Percentiles rank a stretch among this genome's conserved stretches.
phyloP scores from a whole-genome alignment of 2,113 vertebrate species.

The Nipponia nippon region DNA sequence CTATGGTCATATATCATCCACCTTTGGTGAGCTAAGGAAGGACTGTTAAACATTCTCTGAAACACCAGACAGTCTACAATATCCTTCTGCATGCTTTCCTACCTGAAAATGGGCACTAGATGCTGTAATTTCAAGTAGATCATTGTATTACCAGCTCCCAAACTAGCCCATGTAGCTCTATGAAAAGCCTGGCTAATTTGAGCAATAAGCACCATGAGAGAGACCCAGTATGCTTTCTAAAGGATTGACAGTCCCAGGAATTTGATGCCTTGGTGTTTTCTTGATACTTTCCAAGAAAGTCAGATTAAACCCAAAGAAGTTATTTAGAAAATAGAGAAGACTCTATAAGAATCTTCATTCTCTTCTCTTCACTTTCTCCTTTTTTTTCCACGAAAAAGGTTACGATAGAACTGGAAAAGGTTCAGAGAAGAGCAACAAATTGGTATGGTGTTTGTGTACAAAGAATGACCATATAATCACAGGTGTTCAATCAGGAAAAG shows the following conservation, averaged over 20 bases:
- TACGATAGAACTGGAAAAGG: not conserved
- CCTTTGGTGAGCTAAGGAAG: not conserved
- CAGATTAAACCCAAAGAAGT: not conserved
- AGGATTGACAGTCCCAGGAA: not conserved
- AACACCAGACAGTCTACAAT: not conserved
- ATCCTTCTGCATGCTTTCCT: not conserved
- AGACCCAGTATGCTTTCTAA: not conserved
- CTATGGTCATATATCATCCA: not conserved
- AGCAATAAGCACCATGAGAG: not conserved
- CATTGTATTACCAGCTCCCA: not conserved
- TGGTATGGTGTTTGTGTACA: not conserved
- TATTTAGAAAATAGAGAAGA: not conserved
- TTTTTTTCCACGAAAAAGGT: not conserved
- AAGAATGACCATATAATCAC: not conserved
- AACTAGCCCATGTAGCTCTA: not conserved
- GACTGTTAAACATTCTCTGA: no score
- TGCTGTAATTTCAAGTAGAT: not conserved
- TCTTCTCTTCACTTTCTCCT: not conserved
- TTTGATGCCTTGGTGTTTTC: not conserved
- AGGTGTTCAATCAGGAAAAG: not conserved
- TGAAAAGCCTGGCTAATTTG: not conserved
- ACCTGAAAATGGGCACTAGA: not conserved
- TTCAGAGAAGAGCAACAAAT: not conserved
- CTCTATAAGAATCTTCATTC: not conserved
- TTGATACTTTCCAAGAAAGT: not conserved